Evolutionary conservation across 37 sponge, comb jelly and placozoan genomes (phyloP).

Genomic region (Petrosia ficiformis): DNA sequence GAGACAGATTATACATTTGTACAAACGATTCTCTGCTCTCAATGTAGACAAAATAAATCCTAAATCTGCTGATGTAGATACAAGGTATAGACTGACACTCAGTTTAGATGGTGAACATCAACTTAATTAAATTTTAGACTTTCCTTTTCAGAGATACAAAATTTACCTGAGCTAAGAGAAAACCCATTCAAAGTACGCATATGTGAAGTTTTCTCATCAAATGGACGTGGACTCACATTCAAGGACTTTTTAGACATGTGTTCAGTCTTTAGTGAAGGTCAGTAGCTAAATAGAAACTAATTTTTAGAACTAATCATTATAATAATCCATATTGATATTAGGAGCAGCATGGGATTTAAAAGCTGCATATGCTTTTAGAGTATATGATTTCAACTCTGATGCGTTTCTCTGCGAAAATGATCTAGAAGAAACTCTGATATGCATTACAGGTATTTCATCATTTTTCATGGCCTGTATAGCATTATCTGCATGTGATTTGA

Average conservation of each 20-base stretch:
- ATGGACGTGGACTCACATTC: slow-evolving; percentile 55
- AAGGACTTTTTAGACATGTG: slow-evolving; percentile 84
- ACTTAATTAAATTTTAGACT: too few relatives aligned
- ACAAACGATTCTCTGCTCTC: slow-evolving; percentile 47
- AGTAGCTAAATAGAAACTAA: not conserved
- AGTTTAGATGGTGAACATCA: too few relatives aligned
- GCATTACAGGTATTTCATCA: too few relatives aligned
- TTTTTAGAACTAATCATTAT: not conserved
- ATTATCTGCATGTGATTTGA: too few relatives aligned
- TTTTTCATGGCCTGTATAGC: too few relatives aligned
- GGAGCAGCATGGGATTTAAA: slow-evolving; percentile 74
- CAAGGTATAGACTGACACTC: slow-evolving; percentile 8
- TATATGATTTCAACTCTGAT: slow-evolving; percentile 77
- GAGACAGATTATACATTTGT: slow-evolving; percentile 57
- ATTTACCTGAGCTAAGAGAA: slow-evolving; percentile 40
- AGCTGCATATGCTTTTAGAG: slow-evolving; percentile 82
- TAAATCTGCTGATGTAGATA: slow-evolving; percentile 12
- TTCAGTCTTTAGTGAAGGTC: slow-evolving; percentile 72
- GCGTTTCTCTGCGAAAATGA: slow-evolving; percentile 35
- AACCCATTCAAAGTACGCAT: slow-evolving; percentile 75
- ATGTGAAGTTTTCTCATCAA: slow-evolving; percentile 76
- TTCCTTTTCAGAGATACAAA: slow-evolving; percentile 21
- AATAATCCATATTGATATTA: too few relatives aligned
- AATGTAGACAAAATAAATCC: slow-evolving; percentile 32
- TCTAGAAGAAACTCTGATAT: slow-evolving; percentile 28